phyloP scores from a whole-genome alignment of 2,888 invertebrate genomes.

The Pseudococcus longispinus region DNA sequence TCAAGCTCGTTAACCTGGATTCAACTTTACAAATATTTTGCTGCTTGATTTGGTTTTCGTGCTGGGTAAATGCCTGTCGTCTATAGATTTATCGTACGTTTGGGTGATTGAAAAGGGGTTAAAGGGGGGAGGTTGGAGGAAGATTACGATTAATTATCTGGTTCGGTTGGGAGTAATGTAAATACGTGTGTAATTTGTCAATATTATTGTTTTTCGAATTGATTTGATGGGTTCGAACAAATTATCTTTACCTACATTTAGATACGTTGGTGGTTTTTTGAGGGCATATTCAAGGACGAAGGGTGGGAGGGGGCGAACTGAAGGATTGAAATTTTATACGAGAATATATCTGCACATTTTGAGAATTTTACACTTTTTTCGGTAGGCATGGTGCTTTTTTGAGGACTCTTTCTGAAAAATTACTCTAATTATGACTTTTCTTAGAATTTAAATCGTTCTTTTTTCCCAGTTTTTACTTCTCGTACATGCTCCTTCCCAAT shows the following conservation, averaged over 20 bases:
- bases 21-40: constrained; percentile 12
- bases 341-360: too few species aligned
- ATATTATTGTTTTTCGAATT: neutral
- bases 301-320: neutral
- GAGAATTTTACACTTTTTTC: too few species aligned
- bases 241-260: neutral
- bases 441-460: too few species aligned
- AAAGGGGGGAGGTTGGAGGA: neutral
- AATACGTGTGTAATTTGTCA: constrained; percentile 25
- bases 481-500: too few species aligned
- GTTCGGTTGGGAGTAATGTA: neutral
- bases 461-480: too few species aligned
- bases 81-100: neutral
- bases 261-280: neutral
- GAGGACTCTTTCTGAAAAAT: too few species aligned
- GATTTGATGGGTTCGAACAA: neutral
- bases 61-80: neutral
- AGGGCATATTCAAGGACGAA: neutral
- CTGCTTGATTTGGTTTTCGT: neutral
- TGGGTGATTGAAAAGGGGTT: neutral
- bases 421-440: too few species aligned
- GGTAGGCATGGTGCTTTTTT: too few species aligned
- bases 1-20: constrained; percentile 24
- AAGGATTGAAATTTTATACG: too few species aligned
- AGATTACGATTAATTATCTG: neutral